Conservation (phyloP, 2,888 invertebrate genomes). For the Magallana nippona region DNA sequence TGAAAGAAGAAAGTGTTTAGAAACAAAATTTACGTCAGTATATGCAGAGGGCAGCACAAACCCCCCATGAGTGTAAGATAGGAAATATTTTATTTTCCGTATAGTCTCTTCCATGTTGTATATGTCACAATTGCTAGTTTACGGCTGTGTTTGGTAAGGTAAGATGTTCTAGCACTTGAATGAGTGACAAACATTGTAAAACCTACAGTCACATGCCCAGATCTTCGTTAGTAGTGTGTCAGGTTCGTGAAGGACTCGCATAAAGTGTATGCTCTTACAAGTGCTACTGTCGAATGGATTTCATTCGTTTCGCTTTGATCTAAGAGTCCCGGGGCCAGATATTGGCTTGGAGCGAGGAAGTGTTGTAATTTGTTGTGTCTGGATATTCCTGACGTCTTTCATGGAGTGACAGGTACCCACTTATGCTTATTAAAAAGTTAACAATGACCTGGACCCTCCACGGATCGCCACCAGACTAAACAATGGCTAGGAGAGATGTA, state of each 20-base stretch:
- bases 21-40: constrained; percentile 19
- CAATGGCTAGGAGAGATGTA: neutral
- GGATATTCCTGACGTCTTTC: neutral
- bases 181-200: constrained; percentile 32
- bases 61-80: neutral
- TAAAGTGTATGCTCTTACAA: neutral
- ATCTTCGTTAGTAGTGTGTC: neutral
- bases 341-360: constrained; percentile 10
- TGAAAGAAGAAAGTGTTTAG: constrained; percentile 18
- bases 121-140: constrained; percentile 28
- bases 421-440: constrained; percentile 15
- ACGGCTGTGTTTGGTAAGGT: constrained; percentile 22
- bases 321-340: constrained; percentile 5
- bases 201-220: neutral
- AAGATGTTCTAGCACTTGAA: constrained; percentile 29
- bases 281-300: constrained; percentile 12
- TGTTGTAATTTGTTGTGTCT: constrained; percentile 23
- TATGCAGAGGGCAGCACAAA: neutral
- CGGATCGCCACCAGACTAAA: neutral
- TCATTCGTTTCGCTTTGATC: constrained; percentile 5
- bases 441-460: neutral
- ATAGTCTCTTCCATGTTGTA: neutral
- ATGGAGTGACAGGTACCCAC: neutral
- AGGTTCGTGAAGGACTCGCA: constrained; percentile 11
- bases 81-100: neutral